Conservation (phyloP, 2,888 invertebrate genomes). For the Chrysolina oricalcia region DNA sequence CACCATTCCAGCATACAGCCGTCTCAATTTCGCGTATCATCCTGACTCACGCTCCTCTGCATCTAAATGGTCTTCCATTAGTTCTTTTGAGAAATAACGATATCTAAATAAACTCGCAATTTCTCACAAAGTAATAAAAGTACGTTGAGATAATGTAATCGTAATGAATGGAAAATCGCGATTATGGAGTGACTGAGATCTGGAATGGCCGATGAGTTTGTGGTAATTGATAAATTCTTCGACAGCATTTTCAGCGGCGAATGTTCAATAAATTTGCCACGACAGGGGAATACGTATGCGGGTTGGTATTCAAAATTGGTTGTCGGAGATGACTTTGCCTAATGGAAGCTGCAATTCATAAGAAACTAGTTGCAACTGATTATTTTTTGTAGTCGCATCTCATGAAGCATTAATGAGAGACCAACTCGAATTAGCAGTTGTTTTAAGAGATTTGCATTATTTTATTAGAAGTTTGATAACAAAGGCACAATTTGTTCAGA, state of each 20-base stretch:
- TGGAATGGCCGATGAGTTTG: not conserved
- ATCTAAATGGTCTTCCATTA: not conserved
- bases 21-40: not conserved
- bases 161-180: not conserved
- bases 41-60: not conserved
- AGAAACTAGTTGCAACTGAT: not conserved
- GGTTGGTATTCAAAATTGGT: not conserved
- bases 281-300: not conserved
- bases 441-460: no score
- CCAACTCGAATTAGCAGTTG: no score
- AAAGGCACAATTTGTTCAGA: no score
- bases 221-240: not conserved
- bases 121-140: conserved; percentile 3
- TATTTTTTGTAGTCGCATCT: no score
- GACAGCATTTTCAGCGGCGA: not conserved
- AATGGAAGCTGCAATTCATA: not conserved
- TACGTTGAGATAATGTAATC: not conserved
- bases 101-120: conserved; percentile 9
- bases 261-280: not conserved
- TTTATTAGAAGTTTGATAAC: no score
- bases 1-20: not conserved
- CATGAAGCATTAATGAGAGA: no score
- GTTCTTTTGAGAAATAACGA: conserved; percentile 7
- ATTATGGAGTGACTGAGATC: not conserved
- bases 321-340: not conserved